phyloP scores from a whole-genome alignment of 2,888 invertebrate genomes.

The Xylota segnis region DNA sequence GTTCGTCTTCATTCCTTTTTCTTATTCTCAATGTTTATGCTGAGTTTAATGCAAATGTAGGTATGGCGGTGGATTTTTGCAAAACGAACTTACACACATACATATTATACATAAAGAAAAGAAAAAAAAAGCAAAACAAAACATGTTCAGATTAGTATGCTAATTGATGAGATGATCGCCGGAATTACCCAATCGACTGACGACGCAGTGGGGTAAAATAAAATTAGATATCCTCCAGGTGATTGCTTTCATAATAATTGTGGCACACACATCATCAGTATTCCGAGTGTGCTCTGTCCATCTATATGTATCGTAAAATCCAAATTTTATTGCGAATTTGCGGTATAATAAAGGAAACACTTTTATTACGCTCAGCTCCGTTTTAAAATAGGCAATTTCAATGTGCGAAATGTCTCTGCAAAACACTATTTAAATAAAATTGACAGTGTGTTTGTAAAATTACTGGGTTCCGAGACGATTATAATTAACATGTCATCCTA shows the following conservation, averaged over 20 bases:
- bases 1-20: background rate
- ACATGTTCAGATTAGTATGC: constrained; percentile 19
- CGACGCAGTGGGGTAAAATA: constrained; percentile 21
- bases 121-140: constrained; percentile 12
- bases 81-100: constrained; percentile 3
- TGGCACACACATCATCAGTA: constrained; percentile 21
- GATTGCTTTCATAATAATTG: constrained; percentile 47
- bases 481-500: too few relatives aligned
- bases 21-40: background rate
- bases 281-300: constrained; percentile 1
- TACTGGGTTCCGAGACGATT: background rate
- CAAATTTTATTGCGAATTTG: constrained; percentile 16
- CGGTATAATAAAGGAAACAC: constrained; percentile 14
- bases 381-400: constrained; percentile 1
- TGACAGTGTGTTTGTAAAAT: background rate
- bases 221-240: constrained; percentile 60
- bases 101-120: constrained; percentile 21
- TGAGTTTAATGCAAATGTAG: constrained; percentile 3
- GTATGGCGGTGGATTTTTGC: background rate
- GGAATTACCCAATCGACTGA: constrained; percentile 36
- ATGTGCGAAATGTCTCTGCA: constrained; percentile 9
- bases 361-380: background rate
- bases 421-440: background rate
- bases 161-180: constrained; percentile 46
- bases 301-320: background rate